Base-by-base conservation (phyloP, 2,113 vertebrate genomes). In the Platysteira castanea region DNA sequence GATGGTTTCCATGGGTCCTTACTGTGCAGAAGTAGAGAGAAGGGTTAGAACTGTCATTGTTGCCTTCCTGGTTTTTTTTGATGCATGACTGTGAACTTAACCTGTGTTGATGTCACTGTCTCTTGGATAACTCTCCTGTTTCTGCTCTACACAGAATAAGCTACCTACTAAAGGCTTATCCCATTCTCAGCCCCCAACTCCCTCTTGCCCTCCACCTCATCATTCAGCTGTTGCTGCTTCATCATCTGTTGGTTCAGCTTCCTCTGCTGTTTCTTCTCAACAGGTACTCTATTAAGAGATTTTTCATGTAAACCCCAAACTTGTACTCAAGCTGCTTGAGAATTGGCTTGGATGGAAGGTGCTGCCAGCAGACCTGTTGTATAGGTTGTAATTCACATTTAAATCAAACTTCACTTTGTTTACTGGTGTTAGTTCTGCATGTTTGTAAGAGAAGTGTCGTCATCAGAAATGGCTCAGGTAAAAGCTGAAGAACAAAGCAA, bases 141-240 rank as follows among this genome's bases (percentile, higher is more conserved):
- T 98, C 97, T 98, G 87, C 98, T 98, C 94, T 95, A 80, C 92
- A 97, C 98, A 99, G 98, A 98, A 97, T 97, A 97, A 97, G 73
- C 63, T 97, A 70, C 97, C 96, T 73, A 95, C 97, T 96, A 97
- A 97, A 97, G 97, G 85, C 96, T 95, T 98, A 75, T 94, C 98
- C 96, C 93, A 84, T 75, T 78, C 96, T 97, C 86, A 95, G 71
- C 94, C 98, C 63, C 96, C 97, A 97, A 49, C 98, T 98, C 95
- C 93, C 94, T 97, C 97, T 92, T 96, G 86, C 15, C 97, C 94
- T 98, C 96, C 97, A 69, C 95, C 98, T 98, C 97, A 98, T 83
- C 98, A 98, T 84, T 98, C 98, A 89, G 89, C 98, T 95, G 95
- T 96, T 96, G 93, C 98, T 77, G 97, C 98, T 97, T 95, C 98